These are phyloP conservation scores for Anas bahamensis DNA, from an alignment of 2,797 vertebrate species.

Conservation along the genomic window DNA sequence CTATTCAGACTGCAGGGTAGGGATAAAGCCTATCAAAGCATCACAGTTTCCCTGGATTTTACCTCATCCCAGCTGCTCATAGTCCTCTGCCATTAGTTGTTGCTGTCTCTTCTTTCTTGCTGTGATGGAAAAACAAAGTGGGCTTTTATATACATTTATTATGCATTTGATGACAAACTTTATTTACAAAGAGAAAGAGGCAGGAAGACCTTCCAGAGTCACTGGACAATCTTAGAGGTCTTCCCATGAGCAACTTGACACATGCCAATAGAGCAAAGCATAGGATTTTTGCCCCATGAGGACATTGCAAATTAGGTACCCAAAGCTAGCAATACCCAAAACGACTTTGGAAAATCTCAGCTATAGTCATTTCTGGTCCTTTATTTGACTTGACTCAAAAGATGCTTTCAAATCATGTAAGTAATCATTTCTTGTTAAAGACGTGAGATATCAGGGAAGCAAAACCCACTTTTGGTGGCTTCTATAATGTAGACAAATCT, in stretches of 20 bases:
- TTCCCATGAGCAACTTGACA: not conserved
- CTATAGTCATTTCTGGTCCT: not conserved
- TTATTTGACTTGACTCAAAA: not conserved
- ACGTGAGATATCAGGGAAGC: not conserved
- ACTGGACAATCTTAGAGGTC: not conserved
- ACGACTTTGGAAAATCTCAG: not conserved
- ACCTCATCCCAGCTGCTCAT: constrained; percentile 7
- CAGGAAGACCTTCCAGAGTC: not conserved
- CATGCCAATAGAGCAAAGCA: not conserved
- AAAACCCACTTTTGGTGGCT: not conserved
- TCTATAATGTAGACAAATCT: not conserved
- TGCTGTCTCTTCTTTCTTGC: not conserved
- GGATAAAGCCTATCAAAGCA: not conserved
- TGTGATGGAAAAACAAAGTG: not conserved
- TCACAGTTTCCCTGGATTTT: constrained; percentile 4
- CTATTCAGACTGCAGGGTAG: not conserved
- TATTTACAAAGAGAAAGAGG: not conserved
- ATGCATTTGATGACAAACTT: not conserved
- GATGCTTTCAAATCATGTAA: not conserved
- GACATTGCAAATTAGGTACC: not conserved
- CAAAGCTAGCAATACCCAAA: not conserved
- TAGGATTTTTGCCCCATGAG: not conserved
- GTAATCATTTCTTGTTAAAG: not conserved
- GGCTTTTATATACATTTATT: not conserved
- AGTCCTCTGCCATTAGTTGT: constrained; percentile 12